These are phyloP conservation scores for Myrmecophaga tridactyla DNA, from an alignment of 2,113 vertebrate species.

Conservation along the genomic window DNA sequence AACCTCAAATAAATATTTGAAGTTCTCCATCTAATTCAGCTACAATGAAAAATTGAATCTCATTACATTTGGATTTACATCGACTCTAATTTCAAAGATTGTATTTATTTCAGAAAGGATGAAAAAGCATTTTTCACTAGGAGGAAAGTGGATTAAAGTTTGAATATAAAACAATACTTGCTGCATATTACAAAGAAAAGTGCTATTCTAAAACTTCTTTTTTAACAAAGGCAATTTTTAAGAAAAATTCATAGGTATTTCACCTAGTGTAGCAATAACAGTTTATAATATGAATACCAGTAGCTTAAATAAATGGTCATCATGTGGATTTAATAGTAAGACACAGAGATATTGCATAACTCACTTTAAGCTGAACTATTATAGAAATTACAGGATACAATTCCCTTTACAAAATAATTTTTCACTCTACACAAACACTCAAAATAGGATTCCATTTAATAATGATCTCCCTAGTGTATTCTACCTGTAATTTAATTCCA, in stretches of 20 bases:
- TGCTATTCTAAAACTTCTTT: not conserved
- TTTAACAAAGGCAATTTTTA: slow-evolving; percentile 14
- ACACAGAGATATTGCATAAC: not conserved
- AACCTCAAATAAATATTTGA: slow-evolving; percentile 79
- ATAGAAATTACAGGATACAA: not conserved
- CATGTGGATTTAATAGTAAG: not conserved
- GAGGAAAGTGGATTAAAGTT: slow-evolving; percentile 42
- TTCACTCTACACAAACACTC: not conserved
- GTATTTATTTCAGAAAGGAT: slow-evolving; percentile 63
- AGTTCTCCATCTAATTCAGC: slow-evolving; percentile 67
- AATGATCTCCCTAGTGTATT: slow-evolving; percentile 50
- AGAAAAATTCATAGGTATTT: not conserved
- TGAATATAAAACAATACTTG: not conserved
- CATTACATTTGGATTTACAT: slow-evolving; percentile 72
- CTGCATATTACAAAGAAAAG: not conserved
- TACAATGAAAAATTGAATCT: slow-evolving; percentile 73
- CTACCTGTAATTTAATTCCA: slow-evolving; percentile 53
- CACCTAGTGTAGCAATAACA: not conserved
- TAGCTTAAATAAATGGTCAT: not conserved
- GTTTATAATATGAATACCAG: not conserved
- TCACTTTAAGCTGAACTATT: not conserved
- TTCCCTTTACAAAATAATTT: slow-evolving; percentile 28
- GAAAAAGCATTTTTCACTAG: slow-evolving; percentile 44
- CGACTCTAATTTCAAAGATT: slow-evolving; percentile 65
- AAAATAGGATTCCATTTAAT: slow-evolving; percentile 42